Evolutionary conservation across 2,113 vertebrate genomes (phyloP).

Genomic region (Atlantisia rogersi): DNA sequence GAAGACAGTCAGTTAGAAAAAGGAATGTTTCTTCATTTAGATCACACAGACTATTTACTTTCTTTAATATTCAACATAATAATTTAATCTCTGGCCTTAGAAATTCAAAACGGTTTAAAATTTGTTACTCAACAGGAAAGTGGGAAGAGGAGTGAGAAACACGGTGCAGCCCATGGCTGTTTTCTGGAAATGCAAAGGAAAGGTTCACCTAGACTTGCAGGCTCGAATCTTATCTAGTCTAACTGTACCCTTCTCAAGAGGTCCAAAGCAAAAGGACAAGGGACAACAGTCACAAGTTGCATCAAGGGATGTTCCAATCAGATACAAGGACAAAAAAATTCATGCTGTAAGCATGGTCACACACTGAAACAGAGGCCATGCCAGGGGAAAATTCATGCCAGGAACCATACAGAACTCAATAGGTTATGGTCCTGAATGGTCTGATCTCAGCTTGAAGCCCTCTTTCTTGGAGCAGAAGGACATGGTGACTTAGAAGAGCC

Average conservation of each 20-base stretch:
- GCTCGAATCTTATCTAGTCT: background rate
- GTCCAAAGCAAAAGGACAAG: background rate
- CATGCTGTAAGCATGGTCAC: background rate
- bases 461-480: background rate
- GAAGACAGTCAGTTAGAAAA: background rate
- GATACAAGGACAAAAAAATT: background rate
- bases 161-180: fast-evolving
- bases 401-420: background rate
- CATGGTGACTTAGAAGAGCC: background rate
- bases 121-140: background rate
- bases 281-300: background rate
- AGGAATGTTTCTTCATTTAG: background rate
- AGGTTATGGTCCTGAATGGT: background rate
- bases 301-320: background rate
- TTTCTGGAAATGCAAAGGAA: background rate
- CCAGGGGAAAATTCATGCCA: background rate
- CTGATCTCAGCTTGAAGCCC: background rate
- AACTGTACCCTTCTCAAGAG: background rate
- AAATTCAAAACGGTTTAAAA: background rate
- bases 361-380: background rate
- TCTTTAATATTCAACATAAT: background rate
- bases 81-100: background rate
- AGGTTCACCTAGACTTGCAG: background rate
- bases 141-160: background rate
- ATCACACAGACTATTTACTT: background rate